These are phyloP conservation scores for Mystacides longicornis DNA, from an alignment of 2,888 invertebrate genomes.

Conservation along the genomic window DNA sequence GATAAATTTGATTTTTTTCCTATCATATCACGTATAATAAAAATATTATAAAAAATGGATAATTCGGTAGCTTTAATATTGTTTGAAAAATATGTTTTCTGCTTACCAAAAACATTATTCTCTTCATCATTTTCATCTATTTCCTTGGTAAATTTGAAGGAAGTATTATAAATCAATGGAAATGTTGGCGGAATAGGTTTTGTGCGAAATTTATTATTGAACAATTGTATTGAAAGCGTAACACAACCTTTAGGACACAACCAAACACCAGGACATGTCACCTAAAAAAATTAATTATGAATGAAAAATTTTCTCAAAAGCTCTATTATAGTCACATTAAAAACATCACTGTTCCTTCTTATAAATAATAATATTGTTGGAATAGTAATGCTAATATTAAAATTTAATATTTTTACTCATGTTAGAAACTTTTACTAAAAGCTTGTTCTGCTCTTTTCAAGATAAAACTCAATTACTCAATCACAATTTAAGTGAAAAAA, in stretches of 20 bases:
- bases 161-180: constrained; percentile 63
- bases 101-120: no score
- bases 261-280: constrained; percentile 83
- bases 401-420: background rate
- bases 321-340: background rate
- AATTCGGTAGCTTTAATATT: no score
- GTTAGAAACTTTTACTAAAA: background rate
- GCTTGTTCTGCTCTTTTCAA: background rate
- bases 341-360: background rate
- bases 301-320: no score
- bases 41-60: no score
- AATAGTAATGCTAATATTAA: background rate
- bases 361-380: background rate
- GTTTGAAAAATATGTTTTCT: no score
- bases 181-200: constrained; percentile 58
- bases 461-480: background rate
- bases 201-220: constrained; percentile 65
- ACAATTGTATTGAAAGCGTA: constrained; percentile 58
- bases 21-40: no score
- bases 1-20: no score
- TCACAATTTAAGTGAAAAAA: background rate
- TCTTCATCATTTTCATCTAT: no score
- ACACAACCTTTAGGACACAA: constrained; percentile 62
- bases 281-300: constrained; percentile 44
- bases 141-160: constrained; percentile 61